Conservation (phyloP, 2,113 vertebrate species). For the Pteropus alecto region DNA sequence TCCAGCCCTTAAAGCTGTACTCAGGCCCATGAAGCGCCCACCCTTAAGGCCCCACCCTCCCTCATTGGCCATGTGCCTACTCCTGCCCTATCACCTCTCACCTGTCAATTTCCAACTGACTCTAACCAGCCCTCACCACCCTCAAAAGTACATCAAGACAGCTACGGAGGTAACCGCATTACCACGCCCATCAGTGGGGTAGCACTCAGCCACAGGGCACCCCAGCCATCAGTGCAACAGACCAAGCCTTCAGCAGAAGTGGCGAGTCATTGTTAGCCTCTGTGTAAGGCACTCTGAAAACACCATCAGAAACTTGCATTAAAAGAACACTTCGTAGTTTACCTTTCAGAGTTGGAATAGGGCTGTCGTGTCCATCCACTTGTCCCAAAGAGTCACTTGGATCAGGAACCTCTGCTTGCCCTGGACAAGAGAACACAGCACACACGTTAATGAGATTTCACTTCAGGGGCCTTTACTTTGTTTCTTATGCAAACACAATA, state of each 20-base stretch:
- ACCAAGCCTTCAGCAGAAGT: background rate
- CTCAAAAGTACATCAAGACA: background rate
- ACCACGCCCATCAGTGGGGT: background rate
- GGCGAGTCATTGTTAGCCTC: no score
- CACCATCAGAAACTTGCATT: background rate
- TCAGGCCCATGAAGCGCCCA: accelerated
- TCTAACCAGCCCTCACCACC: background rate
- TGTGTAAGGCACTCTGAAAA: accelerated
- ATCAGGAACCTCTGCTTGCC: slow-evolving; percentile 84
- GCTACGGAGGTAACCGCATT: background rate
- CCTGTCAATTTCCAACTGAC: no score
- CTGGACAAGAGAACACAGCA: slow-evolving; percentile 66
- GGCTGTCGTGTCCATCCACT: slow-evolving; percentile 83
- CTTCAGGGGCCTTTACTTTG: background rate
- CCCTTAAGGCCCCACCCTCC: background rate
- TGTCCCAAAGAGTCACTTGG: slow-evolving; percentile 83
- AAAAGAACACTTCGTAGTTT: slow-evolving; percentile 12
- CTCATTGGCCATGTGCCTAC: background rate
- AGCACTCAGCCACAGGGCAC: background rate
- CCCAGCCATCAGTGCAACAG: no score
- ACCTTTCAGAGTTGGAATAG: slow-evolving; percentile 89
- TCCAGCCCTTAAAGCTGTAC: background rate
- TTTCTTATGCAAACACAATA: background rate
- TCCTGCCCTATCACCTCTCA: background rate
- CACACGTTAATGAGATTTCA: background rate